Percentiles rank a stretch among this genome's conserved stretches.
These are phyloP conservation scores for Xiphydria camelus DNA, from an alignment of 2,888 invertebrate species.

Conservation along the genomic window DNA sequence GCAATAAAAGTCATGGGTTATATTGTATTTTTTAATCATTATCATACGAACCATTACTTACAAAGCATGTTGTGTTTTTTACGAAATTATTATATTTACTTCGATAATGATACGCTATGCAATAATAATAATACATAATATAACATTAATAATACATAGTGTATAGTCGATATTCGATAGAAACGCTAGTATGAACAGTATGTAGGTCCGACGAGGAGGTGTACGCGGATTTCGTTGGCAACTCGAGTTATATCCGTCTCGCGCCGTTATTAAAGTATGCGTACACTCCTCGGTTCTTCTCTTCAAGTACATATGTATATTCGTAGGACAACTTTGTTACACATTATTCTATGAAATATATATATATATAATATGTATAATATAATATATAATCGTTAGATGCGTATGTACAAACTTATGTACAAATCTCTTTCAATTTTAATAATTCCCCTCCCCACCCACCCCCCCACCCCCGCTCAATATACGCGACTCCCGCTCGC, in stretches of 20 bases:
- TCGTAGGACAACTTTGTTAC: conserved; percentile 4
- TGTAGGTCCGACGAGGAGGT: too few relatives aligned
- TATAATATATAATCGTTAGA: conserved; percentile 39
- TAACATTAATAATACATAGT: conserved; percentile 55
- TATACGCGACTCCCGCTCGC: background rate
- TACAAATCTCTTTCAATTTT: conserved; percentile 11
- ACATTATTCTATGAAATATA: conserved; percentile 17
- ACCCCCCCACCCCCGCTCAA: background rate
- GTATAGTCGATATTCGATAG: conserved; percentile 36
- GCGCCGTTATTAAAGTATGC: too few relatives aligned
- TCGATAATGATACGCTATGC: conserved; percentile 37
- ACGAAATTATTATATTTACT: conserved; percentile 36
- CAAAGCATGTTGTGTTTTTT: conserved; percentile 52
- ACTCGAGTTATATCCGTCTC: too few relatives aligned
- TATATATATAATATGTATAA: conserved; percentile 25
- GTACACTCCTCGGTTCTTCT: too few relatives aligned
- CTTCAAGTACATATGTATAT: conserved; percentile 15
- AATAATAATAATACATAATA: conserved; percentile 45
- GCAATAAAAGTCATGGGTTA: too few relatives aligned
- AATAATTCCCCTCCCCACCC: background rate
- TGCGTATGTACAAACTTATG: conserved; percentile 49
- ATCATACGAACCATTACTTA: conserved; percentile 55
- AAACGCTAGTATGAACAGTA: conserved; percentile 34
- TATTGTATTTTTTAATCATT: conserved; percentile 46
- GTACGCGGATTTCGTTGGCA: too few relatives aligned